Base-by-base conservation (phyloP, 2,113 vertebrate species). In the Planiliza haematocheilus region DNA sequence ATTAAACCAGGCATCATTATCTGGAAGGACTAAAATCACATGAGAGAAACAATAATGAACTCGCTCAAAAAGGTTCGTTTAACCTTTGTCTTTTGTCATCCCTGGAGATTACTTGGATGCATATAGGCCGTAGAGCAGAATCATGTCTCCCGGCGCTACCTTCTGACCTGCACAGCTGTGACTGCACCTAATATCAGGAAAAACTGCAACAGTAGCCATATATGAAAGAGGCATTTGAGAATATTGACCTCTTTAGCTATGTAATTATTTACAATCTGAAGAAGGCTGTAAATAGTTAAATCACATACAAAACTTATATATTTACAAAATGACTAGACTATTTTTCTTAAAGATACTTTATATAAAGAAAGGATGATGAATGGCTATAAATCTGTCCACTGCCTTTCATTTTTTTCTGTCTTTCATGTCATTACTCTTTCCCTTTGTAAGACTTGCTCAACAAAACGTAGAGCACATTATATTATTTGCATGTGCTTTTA, bases 61-160 rank as follows among this genome's bases (percentile, higher is more conserved):
- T 37, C 7, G 11, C 1, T 57, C 2, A 0, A 56, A 70, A 24
- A 13, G 10, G n/a, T 11, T 59, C 67, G 36, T 69, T 68, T 52
- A 39, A 64, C 67, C 56, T 67, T 75, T 79, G 42, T 8, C 20
- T 51, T 51, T 49, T 78, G 21, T 17, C 48, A 10, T 65, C 17
- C 16, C 38, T 45, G 11, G n/a, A 18, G 37, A 55, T 18, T 30
- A 53, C 24, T 64, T 30, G 14, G 36, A 30, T 43, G 9, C 41
- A 50, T 39, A 6, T 55, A 20, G n/a, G 34, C 43, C 45, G 16
- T 42, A 20, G n/a, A 68, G 24, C 36, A 16, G 38, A 49, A 55
- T 24, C 21, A 37, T 21, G 48, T 11, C 51, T 30, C 14, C 46
- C 8, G 16, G 30, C 7, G 18, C 9, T 42, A 17, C 57, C 13